phyloP scores from a whole-genome alignment of 2,797 vertebrate species.

The Anableps anableps region DNA sequence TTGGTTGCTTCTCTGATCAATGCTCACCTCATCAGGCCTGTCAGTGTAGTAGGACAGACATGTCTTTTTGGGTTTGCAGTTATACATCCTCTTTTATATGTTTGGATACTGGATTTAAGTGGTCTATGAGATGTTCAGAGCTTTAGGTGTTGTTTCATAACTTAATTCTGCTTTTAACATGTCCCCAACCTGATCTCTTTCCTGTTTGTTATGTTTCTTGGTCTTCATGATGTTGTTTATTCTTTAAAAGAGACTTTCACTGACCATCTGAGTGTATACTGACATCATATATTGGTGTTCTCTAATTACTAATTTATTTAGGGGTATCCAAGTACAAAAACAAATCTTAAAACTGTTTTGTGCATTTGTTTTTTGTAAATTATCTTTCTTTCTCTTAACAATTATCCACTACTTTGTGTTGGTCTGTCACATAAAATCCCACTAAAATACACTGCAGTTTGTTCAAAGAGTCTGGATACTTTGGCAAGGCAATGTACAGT shows the following conservation, averaged over 20 bases:
- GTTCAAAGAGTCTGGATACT: not conserved
- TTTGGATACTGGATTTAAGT: not conserved
- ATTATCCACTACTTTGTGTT: not conserved
- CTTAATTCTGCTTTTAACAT: not conserved
- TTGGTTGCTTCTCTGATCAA: not conserved
- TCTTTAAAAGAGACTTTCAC: too few species aligned
- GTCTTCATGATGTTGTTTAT: not conserved
- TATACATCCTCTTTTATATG: not conserved
- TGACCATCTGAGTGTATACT: too few species aligned
- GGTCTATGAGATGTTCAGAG: not conserved
- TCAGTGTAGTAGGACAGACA: too few species aligned
- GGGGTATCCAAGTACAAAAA: too few species aligned
- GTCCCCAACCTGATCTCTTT: not conserved
- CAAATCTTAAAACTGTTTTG: too few species aligned
- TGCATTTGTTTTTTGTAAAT: too few species aligned
- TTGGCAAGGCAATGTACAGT: conserved; percentile 7
- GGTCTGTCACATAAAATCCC: not conserved
- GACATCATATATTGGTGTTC: not conserved
- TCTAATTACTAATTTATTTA: not conserved
- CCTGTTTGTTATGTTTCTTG: not conserved
- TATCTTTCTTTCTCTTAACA: not conserved
- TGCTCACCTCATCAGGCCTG: not conserved
- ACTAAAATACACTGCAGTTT: not conserved
- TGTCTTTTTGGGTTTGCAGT: not conserved
- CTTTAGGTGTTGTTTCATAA: not conserved